These are phyloP conservation scores for Theropithecus gelada DNA, from an alignment of 2,113 vertebrate genomes.

Conservation along the genomic window DNA sequence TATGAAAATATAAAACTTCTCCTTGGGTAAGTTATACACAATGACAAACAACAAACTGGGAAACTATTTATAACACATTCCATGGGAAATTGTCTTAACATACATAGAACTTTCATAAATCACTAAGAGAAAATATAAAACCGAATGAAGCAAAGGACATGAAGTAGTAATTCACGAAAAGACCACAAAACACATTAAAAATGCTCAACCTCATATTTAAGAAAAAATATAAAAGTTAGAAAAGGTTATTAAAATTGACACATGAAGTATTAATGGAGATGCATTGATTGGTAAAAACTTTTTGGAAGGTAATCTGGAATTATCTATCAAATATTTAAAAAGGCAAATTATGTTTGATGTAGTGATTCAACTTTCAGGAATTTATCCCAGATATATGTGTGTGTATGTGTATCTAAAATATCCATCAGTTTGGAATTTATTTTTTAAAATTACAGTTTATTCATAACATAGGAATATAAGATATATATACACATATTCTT, in stretches of 20 bases:
- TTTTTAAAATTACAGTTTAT: background rate
- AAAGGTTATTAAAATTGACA: background rate
- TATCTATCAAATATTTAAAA: slow-evolving; percentile 38
- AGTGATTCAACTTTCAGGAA: background rate
- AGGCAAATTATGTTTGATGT: background rate
- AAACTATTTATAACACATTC: background rate
- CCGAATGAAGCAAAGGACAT: background rate
- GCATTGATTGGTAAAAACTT: background rate
- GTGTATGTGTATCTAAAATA: background rate
- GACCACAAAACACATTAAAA: background rate
- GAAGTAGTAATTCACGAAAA: background rate
- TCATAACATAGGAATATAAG: background rate
- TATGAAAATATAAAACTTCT: slow-evolving; percentile 30
- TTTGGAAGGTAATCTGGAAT: background rate
- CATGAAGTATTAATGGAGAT: background rate
- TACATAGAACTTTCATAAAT: slow-evolving; percentile 5
- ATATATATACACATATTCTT: background rate
- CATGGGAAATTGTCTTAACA: background rate
- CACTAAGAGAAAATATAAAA: background rate
- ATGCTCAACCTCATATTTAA: background rate
- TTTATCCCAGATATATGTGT: background rate
- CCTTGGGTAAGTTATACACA: background rate
- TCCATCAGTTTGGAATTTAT: background rate
- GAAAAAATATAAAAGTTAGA: background rate
- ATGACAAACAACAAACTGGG: background rate